Conservation (phyloP, 2,797 vertebrate genomes). For the Apogon talboti region DNA sequence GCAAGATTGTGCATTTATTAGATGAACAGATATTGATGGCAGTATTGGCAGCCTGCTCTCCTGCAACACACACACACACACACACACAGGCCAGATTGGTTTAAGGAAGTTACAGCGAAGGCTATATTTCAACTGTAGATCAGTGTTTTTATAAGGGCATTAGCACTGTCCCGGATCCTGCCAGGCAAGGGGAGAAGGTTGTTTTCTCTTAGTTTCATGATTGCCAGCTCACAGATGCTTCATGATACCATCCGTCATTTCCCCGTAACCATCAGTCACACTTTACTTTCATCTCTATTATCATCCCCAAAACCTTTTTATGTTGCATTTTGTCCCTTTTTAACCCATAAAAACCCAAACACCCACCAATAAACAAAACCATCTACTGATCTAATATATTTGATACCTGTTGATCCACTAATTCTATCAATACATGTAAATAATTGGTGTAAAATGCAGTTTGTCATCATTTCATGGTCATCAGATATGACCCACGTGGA, state of each 20-base stretch:
- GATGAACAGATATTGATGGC: slow-evolving; percentile 78
- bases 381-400: no score
- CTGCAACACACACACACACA: slow-evolving; percentile 28
- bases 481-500: no score
- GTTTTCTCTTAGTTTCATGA: slow-evolving; percentile 41
- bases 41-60: slow-evolving; percentile 53
- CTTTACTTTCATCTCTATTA: slow-evolving; percentile 2
- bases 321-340: no score
- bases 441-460: no score
- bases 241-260: slow-evolving; percentile 7
- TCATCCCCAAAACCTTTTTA: neutral
- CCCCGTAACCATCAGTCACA: neutral
- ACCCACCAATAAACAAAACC: no score
- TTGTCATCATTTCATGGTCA: no score
- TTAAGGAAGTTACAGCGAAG: slow-evolving; percentile 20
- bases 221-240: slow-evolving; percentile 11
- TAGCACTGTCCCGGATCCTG: slow-evolving; percentile 19
- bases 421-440: no score
- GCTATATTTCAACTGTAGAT: slow-evolving; percentile 46
- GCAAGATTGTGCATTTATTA: slow-evolving; percentile 80
- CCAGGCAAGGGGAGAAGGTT: slow-evolving; percentile 6
- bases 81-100: slow-evolving; percentile 13
- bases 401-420: no score
- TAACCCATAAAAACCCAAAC: no score
- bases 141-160: slow-evolving; percentile 46